Evolutionary conservation across 2,888 invertebrate species (phyloP).

Genomic region (Hirtodrosophila histrioides): DNA sequence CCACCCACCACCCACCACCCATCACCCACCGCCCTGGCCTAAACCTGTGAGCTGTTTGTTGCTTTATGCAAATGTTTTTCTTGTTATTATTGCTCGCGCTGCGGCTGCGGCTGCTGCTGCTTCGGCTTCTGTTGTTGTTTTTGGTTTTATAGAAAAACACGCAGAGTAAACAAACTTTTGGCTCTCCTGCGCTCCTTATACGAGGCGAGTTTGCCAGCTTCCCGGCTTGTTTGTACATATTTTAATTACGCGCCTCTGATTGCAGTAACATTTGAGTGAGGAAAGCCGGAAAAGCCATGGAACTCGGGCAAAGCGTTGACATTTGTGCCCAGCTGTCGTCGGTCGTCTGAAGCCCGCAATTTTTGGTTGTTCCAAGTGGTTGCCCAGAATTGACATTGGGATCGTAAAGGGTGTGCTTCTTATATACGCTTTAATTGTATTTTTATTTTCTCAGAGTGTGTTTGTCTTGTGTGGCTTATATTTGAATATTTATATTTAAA

Average conservation of each 20-base stretch:
- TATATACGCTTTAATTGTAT: constrained; percentile 8
- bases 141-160: constrained; percentile 76
- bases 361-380: constrained; percentile 58
- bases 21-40: constrained; percentile 1
- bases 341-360: constrained; percentile 38
- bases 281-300: constrained; percentile 31
- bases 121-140: constrained; percentile 48
- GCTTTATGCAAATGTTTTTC: constrained; percentile 76
- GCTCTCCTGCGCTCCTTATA: constrained; percentile 26
- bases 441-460: constrained; percentile 4
- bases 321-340: constrained; percentile 59
- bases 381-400: constrained; percentile 49
- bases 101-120: constrained; percentile 38
- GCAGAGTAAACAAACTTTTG: constrained; percentile 76
- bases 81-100: constrained; percentile 63
- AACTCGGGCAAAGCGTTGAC: constrained; percentile 44
- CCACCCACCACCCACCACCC: background rate
- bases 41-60: constrained; percentile 65
- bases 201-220: constrained; percentile 42
- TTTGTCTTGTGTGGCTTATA: constrained; percentile 33
- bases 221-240: constrained; percentile 72
- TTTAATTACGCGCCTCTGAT: constrained; percentile 78
- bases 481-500: constrained; percentile 30
- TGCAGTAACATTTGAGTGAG: constrained; percentile 60
- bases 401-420: constrained; percentile 25